Conservation (phyloP, 2,888 invertebrate species). For the Lasioglossum vierecki region DNA sequence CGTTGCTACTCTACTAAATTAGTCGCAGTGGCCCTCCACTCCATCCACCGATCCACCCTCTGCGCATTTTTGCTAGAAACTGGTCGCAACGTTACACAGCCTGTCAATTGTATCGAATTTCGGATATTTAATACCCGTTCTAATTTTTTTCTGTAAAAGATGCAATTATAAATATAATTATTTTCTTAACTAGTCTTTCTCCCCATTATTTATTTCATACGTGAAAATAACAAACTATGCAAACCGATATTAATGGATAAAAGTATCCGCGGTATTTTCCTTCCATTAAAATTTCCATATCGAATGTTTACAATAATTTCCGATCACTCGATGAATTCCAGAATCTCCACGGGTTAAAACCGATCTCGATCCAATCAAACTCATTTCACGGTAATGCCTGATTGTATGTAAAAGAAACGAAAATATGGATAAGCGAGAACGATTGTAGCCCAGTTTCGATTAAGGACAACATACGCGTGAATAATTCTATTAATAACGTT, state of each 20-base stretch:
- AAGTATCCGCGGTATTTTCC: background rate
- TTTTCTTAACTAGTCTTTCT: background rate
- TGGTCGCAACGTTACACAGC: background rate
- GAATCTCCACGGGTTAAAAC: background rate
- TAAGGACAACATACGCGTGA: background rate
- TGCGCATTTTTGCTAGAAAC: background rate
- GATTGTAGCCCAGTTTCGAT: background rate
- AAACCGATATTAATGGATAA: background rate
- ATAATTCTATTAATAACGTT: background rate
- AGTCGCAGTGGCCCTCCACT: constrained; percentile 9
- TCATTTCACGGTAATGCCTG: background rate
- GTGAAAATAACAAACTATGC: background rate
- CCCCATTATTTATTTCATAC: background rate
- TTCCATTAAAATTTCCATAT: constrained; percentile 5
- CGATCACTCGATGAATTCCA: background rate
- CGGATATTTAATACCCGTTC: too few relatives aligned
- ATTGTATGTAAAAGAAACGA: background rate
- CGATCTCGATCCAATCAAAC: background rate
- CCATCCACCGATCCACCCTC: background rate
- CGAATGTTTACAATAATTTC: background rate
- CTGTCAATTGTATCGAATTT: background rate
- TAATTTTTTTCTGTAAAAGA: background rate
- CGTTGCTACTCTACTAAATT: constrained; percentile 38
- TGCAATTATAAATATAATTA: background rate
- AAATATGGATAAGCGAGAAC: background rate